Conservation (phyloP, 2,113 vertebrate species). For the Piaya cayana region DNA sequence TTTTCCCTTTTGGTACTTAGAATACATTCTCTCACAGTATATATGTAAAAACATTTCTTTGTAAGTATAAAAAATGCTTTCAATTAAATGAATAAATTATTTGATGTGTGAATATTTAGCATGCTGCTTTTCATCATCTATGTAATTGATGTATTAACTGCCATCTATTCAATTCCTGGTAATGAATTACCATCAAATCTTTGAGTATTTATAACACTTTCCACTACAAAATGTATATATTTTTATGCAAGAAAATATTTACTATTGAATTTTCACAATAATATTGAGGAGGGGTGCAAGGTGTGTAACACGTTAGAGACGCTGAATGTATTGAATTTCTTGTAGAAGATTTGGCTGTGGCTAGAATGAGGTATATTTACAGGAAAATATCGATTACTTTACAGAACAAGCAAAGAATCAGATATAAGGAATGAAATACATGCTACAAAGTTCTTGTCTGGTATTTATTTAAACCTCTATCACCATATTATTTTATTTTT, state of each 20-base stretch:
- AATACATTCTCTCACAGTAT: neutral
- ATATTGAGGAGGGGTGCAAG: rapidly evolving
- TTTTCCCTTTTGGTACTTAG: neutral
- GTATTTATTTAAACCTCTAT: neutral
- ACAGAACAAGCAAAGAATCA: neutral
- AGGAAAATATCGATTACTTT: neutral
- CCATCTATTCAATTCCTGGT: neutral
- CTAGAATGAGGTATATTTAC: neutral
- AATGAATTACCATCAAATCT: neutral
- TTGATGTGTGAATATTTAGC: neutral
- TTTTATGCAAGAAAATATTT: neutral
- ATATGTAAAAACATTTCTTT: neutral
- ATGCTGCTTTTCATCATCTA: neutral
- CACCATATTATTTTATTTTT: neutral
- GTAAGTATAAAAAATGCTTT: neutral
- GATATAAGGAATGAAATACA: neutral
- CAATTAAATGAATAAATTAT: neutral
- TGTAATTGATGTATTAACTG: neutral
- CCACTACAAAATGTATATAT: neutral
- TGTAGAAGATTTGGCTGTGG: neutral
- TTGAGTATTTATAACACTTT: neutral
- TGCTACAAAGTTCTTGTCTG: neutral
- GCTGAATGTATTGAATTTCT: neutral
- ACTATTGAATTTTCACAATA: neutral
- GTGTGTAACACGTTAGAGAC: neutral